Conservation (phyloP, 1,140 invertebrate genomes). For the Drosophila arizonae region DNA sequence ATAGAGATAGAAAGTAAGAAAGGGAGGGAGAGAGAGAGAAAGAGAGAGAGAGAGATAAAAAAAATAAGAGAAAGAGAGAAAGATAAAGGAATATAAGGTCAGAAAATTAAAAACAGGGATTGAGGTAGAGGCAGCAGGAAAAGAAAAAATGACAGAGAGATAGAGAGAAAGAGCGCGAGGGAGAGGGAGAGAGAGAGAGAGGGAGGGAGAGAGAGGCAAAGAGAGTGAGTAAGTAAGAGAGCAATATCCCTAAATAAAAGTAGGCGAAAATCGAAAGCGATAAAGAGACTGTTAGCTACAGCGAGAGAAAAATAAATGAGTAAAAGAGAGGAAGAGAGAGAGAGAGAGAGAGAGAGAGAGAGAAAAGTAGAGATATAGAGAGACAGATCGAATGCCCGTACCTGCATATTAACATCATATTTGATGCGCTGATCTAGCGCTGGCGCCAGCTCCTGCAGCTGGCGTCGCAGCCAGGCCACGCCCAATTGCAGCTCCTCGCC, state of each 20-base stretch:
- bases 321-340: no score
- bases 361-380: neutral
- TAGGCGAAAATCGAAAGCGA: no score
- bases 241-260: no score
- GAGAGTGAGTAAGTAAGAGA: neutral
- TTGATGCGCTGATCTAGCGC: constrained; percentile 52
- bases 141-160: no score
- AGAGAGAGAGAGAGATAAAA: neutral
- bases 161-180: neutral
- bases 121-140: no score
- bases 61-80: no score
- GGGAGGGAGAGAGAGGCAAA: neutral
- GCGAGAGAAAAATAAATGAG: neutral
- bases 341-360: neutral
- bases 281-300: neutral
- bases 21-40: neutral
- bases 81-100: no score
- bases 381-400: neutral
- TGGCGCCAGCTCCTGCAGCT: constrained; percentile 41
- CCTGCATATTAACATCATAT: constrained; percentile 71
- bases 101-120: no score
- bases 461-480: constrained; percentile 52
- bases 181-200: neutral
- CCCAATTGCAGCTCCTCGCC: constrained; percentile 31
- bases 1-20: neutral